Evolutionary conservation across 2,888 invertebrate species (phyloP), one percentile per base, ranked within the genome.

Genomic region (Rugalucina vietnamica): DNA sequence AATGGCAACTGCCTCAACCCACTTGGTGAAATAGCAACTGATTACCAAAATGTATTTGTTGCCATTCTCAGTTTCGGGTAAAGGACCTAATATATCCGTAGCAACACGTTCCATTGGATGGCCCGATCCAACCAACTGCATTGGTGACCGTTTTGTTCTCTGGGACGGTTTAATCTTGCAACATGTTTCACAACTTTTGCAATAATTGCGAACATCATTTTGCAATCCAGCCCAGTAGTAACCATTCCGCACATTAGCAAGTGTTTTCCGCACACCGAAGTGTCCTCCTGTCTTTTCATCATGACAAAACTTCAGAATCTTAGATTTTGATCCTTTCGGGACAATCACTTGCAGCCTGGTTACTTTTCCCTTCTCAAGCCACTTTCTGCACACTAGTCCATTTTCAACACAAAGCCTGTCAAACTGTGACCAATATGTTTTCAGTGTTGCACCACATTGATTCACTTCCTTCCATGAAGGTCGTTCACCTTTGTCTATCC

Each of bases 21-120:
- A 82, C 69, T 82, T 82, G 12, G 77, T 73, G 73, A 77, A 77
- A 43, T 77, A 76, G 43, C 65, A 1, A 14, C 76, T 65, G 1
- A 60, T 49, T 10, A 81, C 81, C 18, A 81, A 27, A n/a, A 77
- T 76, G 27, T 76, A 77, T 27, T 69, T 0, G 39, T 82, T 77
- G 1, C 73, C 72, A 29, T 65, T 24, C 21, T 24, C 3, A 27
- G 82, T 74, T 24, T 29, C 14, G 18, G 73, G 69, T 14, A 81
- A 34, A 10, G 70, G 76, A n/a, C 81, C 71, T 14, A 76, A 32
- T 14, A 81, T 81, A 71, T 81, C 77, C 24, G 72, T 5, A 24
- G 77, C 81, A 32, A 76, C 39, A 21, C 50, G 32, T 18, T 32
- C 24, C 27, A 54, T 32, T 8, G 34, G 37, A 0, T 65, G 50